Percentiles rank a stretch among this genome's conserved stretches.
Conservation (phyloP, 2,888 invertebrate species). For the Oscheius sp. region DNA sequence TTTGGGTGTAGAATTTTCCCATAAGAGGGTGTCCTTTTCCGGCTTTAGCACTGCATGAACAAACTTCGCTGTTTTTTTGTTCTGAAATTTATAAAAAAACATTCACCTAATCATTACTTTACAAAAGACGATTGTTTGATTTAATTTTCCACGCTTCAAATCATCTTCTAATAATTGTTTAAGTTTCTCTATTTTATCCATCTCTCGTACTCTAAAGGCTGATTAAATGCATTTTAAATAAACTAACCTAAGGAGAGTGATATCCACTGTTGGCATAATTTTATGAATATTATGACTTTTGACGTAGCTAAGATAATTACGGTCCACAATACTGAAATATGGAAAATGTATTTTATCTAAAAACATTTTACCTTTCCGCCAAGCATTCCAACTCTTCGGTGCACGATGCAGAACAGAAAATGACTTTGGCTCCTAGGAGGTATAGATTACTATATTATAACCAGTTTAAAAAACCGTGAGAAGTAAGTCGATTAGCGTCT, state of each 20-base stretch:
- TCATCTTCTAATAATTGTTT: constrained; percentile 13
- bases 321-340: constrained; percentile 34
- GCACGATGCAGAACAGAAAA: constrained; percentile 47
- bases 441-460: background rate
- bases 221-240: background rate
- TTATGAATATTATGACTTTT: constrained; percentile 36
- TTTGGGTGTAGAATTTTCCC: background rate
- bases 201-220: constrained; percentile 21
- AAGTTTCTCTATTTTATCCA: constrained; percentile 27
- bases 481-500: constrained; percentile 30
- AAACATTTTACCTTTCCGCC: constrained; percentile 32
- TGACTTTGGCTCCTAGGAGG: constrained; percentile 30
- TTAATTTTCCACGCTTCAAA: constrained; percentile 7
- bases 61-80: constrained; percentile 30
- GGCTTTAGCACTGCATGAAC: constrained; percentile 7
- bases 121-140: constrained; percentile 39
- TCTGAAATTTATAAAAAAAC: constrained; percentile 10
- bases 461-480: constrained; percentile 25
- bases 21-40: background rate
- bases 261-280: constrained; percentile 19
- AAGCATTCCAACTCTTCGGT: constrained; percentile 48
- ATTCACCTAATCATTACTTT: constrained; percentile 10
- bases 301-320: constrained; percentile 37
- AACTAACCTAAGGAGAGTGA: constrained; percentile 30
- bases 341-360: too few species aligned